Evolutionary conservation across 2,888 invertebrate species (phyloP).

Genomic region (Xanthia icteritia): DNA sequence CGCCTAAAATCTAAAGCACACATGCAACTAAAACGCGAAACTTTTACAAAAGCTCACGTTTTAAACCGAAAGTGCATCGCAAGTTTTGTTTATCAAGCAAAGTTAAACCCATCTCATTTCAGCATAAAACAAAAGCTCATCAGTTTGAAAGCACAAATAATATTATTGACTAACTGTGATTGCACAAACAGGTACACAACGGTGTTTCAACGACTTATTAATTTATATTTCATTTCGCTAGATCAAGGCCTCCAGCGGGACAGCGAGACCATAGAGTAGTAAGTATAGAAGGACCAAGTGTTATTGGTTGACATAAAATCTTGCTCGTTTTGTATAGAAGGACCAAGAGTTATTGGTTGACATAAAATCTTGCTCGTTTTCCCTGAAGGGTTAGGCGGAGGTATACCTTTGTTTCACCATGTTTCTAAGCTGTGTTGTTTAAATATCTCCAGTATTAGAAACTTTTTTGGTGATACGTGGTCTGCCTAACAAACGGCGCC

Average conservation of each 20-base stretch:
- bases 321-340: slow-evolving; percentile 17
- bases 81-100: neutral
- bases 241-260: slow-evolving; percentile 57
- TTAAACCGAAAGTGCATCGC: neutral
- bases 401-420: neutral
- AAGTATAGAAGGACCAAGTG: slow-evolving; percentile 20
- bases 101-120: too few relatives aligned
- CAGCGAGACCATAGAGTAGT: slow-evolving; percentile 5
- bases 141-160: slow-evolving; percentile 28
- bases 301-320: neutral
- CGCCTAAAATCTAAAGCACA: neutral
- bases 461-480: neutral
- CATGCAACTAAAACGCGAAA: neutral
- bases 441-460: neutral
- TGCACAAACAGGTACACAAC: slow-evolving; percentile 22
- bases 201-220: slow-evolving; percentile 62
- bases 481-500: neutral
- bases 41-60: slow-evolving; percentile 2
- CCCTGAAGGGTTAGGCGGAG: neutral
- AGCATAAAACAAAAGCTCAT: slow-evolving; percentile 9
- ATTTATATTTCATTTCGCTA: slow-evolving; percentile 67
- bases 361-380: neutral
- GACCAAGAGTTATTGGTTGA: neutral
- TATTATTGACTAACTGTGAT: slow-evolving; percentile 34
- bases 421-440: neutral